Evolutionary conservation across 1,140 invertebrate genomes (phyloP), one percentile per base, ranked within the genome.

Genomic region (Macrostomum lignano): DNA sequence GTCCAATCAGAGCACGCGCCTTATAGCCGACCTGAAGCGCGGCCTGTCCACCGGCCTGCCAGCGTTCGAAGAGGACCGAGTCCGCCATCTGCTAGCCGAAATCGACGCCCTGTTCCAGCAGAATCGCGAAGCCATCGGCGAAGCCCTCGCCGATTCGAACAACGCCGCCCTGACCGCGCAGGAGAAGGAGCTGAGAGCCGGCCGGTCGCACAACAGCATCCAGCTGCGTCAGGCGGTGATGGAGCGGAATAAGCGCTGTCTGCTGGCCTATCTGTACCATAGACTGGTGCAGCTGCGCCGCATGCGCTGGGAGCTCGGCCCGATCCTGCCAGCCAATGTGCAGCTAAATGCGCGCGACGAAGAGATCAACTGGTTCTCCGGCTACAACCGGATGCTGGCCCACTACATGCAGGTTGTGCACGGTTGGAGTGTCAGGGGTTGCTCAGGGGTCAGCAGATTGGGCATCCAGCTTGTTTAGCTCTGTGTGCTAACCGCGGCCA

Each of bases 231-330:
- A 86, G 54, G 66, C 68, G 23, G 74, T 73, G 3, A 47, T 88
- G 21, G 70, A 77, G 52, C 64, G 81, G 29, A 84, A 88, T 45
- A 74, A 81, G 50, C 62, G 82, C 28, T 88, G 79, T 49, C 52
- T 88, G 1, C 47, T 88, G 7, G 70, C 78, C 0, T 88, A 91
- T 50, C 55, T 86, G 41, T 66, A 76, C 48, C 73, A 76, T 44
- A 62, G 84, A 42, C 59, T 86, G 47, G 64, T 65, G 38, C 67
- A 70, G 44, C 67, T 91, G 13, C 66, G 70, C 41, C 66, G 73
- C 26, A 65, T 86, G 49, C 60, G 82, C 31, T 91, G 82, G 82
- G 73, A 84, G 48, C 74, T 88, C 51, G 82, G 82, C 2, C 71
- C 74, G 35, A 70, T 84, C 23, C 51, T 93, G 35, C 81, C 82